These are phyloP conservation scores for Chymomyza caudatula DNA, from an alignment of 2,888 invertebrate species.

Conservation along the genomic window DNA sequence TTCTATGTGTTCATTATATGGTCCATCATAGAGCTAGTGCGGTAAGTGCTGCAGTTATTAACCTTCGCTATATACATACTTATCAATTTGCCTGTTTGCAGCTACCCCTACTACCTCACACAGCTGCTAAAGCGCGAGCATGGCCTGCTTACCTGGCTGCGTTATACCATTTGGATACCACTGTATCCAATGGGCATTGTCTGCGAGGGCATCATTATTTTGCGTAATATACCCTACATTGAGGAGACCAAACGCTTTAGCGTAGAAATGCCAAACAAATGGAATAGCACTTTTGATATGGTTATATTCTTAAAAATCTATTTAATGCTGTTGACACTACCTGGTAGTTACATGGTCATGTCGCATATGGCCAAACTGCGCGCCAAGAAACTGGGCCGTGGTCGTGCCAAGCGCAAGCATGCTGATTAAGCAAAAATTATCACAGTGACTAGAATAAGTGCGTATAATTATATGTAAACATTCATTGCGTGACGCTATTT, in stretches of 20 bases:
- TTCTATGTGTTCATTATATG: conserved; percentile 93
- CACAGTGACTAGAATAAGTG: not conserved
- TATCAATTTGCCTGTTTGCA: conserved; percentile 74
- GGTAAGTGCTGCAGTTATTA: conserved; percentile 79
- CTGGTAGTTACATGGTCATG: conserved; percentile 88
- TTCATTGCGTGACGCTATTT: not conserved
- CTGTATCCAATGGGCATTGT: conserved; percentile 94
- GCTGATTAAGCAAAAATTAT: conserved; percentile 13
- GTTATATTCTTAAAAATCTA: conserved; percentile 88
- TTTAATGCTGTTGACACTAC: conserved; percentile 86
- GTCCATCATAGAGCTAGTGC: conserved; percentile 88
- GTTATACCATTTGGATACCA: conserved; percentile 96
- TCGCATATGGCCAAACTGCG: conserved; percentile 89
- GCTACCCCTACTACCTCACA: conserved; percentile 95
- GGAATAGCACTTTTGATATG: conserved; percentile 92
- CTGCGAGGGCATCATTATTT: conserved; percentile 89
- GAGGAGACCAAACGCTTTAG: conserved; percentile 89
- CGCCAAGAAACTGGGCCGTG: conserved; percentile 82
- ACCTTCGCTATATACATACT: not conserved
- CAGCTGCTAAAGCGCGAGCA: conserved; percentile 87
- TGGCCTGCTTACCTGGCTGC: conserved; percentile 90
- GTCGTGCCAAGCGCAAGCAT: conserved; percentile 59
- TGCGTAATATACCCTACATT: conserved; percentile 92
- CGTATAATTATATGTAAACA: not conserved
- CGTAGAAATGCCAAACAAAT: conserved; percentile 87